Base-by-base conservation (phyloP, 2,797 vertebrate genomes). In the Karalla daura region DNA sequence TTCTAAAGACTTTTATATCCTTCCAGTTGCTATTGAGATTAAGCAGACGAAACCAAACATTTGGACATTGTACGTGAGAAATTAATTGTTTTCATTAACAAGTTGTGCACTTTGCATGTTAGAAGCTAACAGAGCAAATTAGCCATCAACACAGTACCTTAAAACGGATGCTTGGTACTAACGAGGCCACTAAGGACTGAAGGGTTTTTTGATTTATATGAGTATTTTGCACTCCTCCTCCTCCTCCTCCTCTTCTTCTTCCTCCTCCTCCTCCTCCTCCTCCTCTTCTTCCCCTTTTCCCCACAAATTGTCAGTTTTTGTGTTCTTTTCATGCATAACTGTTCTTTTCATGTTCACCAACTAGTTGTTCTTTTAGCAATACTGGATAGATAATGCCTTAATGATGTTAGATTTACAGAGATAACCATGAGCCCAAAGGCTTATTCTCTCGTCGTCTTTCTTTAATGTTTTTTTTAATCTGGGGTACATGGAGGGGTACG, bases 321-420 rank as follows among this genome's bases (percentile, higher is more conserved):
- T 65, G 50, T 86, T 83, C 20, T 30, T 69, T 66, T 79, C 65
- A 62, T 64, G 30, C 62, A 61, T 68, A 58, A 32, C 55, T 76
- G 35, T 78, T 76, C 27, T 63, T 81, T 78, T 81, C 50, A 56
- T 63, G 64, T 83, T 78, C 44, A 62, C 70, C 61, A 76, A 79
- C 74, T 86, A 80, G 81, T 60, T 78, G 70, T 91, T 89, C 68
- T 87, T 89, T 91, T 91, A 92, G 91, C 90, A 91, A 92, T 91
- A 92, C 87, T 91, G 89, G 84, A 88, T 91, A 90, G 89, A 88
- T 70, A 71, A 90, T 91, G 91, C 91, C 91, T 93, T 93, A 93
- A 93, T 74, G 68, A 88, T 73, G 66, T 65, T 90, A 82, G 81
- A 84, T 74, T 69, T 39, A 74, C 69, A 78, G 78, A 87, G 66